These are phyloP conservation scores for Phainopepla nitens DNA, from an alignment of 2,113 vertebrate genomes.

Conservation along the genomic window DNA sequence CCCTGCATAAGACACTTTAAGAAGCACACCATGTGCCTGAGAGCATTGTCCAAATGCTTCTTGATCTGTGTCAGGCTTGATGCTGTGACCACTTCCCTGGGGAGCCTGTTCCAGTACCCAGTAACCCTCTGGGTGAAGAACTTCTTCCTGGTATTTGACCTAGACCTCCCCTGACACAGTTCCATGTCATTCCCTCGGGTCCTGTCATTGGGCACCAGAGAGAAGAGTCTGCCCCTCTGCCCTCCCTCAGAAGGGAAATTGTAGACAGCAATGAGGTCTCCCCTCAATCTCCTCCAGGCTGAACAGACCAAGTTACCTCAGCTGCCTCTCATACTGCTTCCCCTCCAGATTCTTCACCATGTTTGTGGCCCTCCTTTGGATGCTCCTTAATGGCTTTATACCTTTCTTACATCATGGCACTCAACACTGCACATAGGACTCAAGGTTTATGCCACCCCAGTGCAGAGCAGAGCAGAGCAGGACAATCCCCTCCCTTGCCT, in stretches of 20 bases:
- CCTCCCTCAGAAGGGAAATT: not conserved
- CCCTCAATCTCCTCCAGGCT: not conserved
- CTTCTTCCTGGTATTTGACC: rapidly evolving
- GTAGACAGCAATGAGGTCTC: not conserved
- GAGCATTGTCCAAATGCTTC: not conserved
- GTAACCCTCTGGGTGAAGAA: rapidly evolving
- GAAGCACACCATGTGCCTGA: not conserved
- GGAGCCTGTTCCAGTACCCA: not conserved
- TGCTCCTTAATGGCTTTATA: not conserved
- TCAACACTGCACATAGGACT: not conserved
- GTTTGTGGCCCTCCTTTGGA: not conserved
- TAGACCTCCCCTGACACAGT: not conserved
- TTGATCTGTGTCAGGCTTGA: not conserved
- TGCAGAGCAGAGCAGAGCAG: not conserved
- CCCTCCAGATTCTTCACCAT: not conserved
- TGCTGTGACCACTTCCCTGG: not conserved
- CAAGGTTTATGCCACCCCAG: rapidly evolving
- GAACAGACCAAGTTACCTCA: not conserved
- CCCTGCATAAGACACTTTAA: not conserved
- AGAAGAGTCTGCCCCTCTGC: not conserved
- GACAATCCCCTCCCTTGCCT: not conserved
- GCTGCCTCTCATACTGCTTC: rapidly evolving
- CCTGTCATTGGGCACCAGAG: not conserved
- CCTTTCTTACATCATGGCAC: rapidly evolving
- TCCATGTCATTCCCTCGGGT: rapidly evolving